Evolutionary conservation across 2,888 invertebrate species (phyloP), one percentile per base, ranked within the genome.

Genomic region (Drosophila demipolita): DNA sequence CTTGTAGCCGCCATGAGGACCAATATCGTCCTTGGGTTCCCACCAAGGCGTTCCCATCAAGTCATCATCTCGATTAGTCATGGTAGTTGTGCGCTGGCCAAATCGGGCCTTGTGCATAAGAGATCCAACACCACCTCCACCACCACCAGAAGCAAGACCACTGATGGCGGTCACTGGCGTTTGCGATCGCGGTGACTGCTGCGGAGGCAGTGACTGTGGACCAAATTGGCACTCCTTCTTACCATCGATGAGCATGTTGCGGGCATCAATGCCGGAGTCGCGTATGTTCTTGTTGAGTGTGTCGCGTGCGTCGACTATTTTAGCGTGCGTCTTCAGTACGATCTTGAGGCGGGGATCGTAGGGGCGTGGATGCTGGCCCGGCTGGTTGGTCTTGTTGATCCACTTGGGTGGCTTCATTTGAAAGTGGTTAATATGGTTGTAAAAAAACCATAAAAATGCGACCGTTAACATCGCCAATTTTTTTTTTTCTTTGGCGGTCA

Each of bases 241-340:
- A 0, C 92, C 90, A 89, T 95, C 95, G 65, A 96, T 94, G 58
- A 97, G 92, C 91, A 96, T 96, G 58, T 95, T 93, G 52, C 97
- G 94, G 9, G 97, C 97, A 94, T 97, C 97, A 73, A 89, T 76
- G 48, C 95, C 95, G 12, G 94, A 94, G 63, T 95, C 95, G 89
- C 96, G 96, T 0, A 96, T 96, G 82, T 96, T 95, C 92, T 96
- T 95, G 5, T 95, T 95, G 60, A 97, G 93, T 86, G 96, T 96
- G 81, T 97, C 97, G 70, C 97, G 94, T 1, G 97, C 97, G 94
- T 97, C 97, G 0, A 94, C 94, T 33, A 97, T 95, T 87, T 95
- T 96, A 55, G 94, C 95, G 57, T 97, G 94, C 90, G 97, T 97
- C 88, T 96, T 97, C 55, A 95, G 95, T 78, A 97, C 96, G 20